phyloP scores from a whole-genome alignment of 2,113 vertebrate genomes.

The Cepphus grylle region DNA sequence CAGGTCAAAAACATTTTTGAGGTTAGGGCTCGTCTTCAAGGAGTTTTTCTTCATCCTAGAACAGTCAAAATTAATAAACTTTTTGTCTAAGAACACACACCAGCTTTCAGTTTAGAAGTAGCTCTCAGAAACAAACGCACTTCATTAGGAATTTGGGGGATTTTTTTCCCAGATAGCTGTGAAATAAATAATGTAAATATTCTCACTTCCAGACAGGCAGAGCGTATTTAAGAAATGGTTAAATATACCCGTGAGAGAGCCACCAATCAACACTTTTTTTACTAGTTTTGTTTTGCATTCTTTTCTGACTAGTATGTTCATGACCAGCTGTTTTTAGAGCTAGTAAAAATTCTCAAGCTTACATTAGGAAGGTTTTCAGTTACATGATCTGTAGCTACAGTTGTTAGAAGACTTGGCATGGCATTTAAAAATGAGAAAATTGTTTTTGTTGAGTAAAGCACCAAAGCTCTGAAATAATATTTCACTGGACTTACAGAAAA shows the following conservation, averaged over 20 bases:
- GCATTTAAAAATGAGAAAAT: conserved; percentile 61
- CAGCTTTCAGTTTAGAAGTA: conserved; percentile 4
- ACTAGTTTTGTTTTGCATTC: conserved; percentile 60
- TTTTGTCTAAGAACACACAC: conserved; percentile 10
- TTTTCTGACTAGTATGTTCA: conserved; percentile 52
- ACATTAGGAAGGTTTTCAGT: conserved; percentile 59
- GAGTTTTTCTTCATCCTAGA: conserved; percentile 19
- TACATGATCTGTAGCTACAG: conserved; percentile 60
- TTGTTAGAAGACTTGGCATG: conserved; percentile 55
- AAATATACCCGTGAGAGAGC: conserved; percentile 58
- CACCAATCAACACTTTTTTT: conserved; percentile 57
- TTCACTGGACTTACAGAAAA: conserved; percentile 47
- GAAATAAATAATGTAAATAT: conserved; percentile 46
- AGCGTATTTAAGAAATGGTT: conserved; percentile 31
- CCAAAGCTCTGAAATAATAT: conserved; percentile 46
- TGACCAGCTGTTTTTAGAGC: conserved; percentile 60
- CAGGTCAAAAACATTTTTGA: conserved; percentile 30
- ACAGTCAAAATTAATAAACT: conserved; percentile 21
- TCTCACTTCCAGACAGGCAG: conserved; percentile 36
- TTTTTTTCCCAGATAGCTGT: conserved; percentile 3
- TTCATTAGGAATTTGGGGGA: neutral
- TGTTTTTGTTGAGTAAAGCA: conserved; percentile 50
- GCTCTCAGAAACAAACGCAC: conserved; percentile 1
- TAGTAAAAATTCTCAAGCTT: conserved; percentile 67
- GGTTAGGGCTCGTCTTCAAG: conserved; percentile 17